These are phyloP conservation scores for Telmatherina bonti DNA, from an alignment of 2,797 vertebrate genomes.

Conservation along the genomic window DNA sequence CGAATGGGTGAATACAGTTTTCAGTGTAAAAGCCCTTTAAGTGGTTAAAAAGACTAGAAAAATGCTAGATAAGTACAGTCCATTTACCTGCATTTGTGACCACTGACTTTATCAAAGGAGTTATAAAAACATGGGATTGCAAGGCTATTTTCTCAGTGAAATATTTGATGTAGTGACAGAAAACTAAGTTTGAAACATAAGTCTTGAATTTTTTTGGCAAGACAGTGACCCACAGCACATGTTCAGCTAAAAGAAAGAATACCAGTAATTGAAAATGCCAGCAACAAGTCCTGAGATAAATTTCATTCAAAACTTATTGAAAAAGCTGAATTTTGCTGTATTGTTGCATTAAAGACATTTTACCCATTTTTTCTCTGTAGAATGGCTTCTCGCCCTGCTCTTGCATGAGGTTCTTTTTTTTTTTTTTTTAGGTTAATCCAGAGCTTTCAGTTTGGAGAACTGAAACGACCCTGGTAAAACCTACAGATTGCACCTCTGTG, in stretches of 20 bases:
- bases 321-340: neutral
- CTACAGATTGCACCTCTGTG: neutral
- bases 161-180: neutral
- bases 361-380: neutral
- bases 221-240: neutral
- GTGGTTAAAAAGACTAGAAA: neutral
- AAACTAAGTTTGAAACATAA: neutral
- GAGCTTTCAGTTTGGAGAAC: neutral
- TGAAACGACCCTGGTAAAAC: neutral
- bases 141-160: neutral
- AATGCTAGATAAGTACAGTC: neutral
- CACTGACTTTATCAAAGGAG: neutral
- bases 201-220: constrained; percentile 1
- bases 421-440: neutral
- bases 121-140: neutral
- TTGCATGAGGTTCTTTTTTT: neutral
- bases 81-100: neutral
- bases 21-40: neutral
- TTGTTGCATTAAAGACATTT: neutral
- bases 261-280: neutral
- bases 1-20: neutral
- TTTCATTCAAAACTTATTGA: neutral
- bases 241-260: neutral
- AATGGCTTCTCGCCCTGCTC: neutral
- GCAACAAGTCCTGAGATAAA: neutral